phyloP scores from a whole-genome alignment of 1,140 invertebrate species.

The Andricus grossulariae region DNA sequence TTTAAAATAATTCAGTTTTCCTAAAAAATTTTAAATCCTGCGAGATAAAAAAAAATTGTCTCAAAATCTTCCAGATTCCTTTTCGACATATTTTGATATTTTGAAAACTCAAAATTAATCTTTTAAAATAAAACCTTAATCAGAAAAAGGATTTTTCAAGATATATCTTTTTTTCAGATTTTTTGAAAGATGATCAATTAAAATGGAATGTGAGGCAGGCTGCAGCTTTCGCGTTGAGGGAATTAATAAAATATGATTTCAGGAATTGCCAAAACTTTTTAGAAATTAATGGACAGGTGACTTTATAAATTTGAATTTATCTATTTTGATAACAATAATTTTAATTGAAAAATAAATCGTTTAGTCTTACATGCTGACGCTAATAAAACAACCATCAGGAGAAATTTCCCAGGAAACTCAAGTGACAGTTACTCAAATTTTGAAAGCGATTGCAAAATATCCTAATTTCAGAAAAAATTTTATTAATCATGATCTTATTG shows the following conservation, averaged over 20 bases:
- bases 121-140: no score
- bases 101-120: no score
- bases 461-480: slow-evolving; percentile 37
- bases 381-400: slow-evolving; percentile 47
- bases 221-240: slow-evolving; percentile 57
- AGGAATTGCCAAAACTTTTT: slow-evolving; percentile 57
- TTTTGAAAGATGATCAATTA: slow-evolving; percentile 54
- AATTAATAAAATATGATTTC: slow-evolving; percentile 52
- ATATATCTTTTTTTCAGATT: slow-evolving; percentile 47
- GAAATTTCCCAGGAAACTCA: slow-evolving; percentile 51
- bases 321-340: no score
- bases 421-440: slow-evolving; percentile 46
- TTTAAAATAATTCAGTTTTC: no score
- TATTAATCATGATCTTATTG: slow-evolving; percentile 42
- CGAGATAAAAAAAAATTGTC: no score
- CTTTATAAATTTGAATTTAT: not conserved
- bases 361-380: slow-evolving; percentile 48
- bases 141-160: not conserved
- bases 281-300: slow-evolving; percentile 53
- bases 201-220: slow-evolving; percentile 52
- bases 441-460: slow-evolving; percentile 47
- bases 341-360: not conserved
- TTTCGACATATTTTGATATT: no score
- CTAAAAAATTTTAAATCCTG: no score
- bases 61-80: no score